Evolutionary conservation across 2,888 invertebrate genomes (phyloP), one percentile per base, ranked within the genome.

Genomic region (Teinopalpus imperialis): DNA sequence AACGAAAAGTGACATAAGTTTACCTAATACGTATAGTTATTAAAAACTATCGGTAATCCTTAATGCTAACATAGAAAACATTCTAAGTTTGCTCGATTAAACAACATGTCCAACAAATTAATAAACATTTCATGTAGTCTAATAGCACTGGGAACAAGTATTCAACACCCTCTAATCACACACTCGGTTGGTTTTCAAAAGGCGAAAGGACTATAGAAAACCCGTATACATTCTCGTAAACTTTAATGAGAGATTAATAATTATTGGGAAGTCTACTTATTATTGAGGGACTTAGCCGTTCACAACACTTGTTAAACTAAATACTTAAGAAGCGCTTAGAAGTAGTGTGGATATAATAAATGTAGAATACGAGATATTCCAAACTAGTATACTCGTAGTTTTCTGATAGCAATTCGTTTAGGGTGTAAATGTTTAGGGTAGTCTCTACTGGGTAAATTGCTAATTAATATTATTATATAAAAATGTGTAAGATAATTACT

Each of bases 171-270:
- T 66, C 68, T 71, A 77, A 83, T 83, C 76, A 80, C 74, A 77
- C 75, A 78, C 76, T 75, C 68, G 64, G 75, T 65, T 81, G 69
- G 51, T 55, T 74, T 64, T 71, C 72, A 71, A 74, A 81, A 75
- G 74, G 52, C 58, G 53, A 60, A 60, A 61, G 55, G 52, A 57
- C 53, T 46, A 50, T 60, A 66, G 62, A 69, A 74, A 77, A 75
- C 67, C 73, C 56, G 52, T 58, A 57, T 54, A 56, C 56, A 50
- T 55, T 57, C 55, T 56, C 53, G 52, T 59, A 50, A 48, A 47
- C 52, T 52, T 58, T 59, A 62, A 59, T 59, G 59, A 59, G 53
- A 66, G 63, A 20, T 65, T 71, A 69, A 74, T 74, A 73, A 77
- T 74, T 71, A 67, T 68, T 59, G 26, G 20, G n/a, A 13, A 29